Evolutionary conservation across 2,797 vertebrate species (phyloP).

Genomic region (Schizothorax lantsangensis): DNA sequence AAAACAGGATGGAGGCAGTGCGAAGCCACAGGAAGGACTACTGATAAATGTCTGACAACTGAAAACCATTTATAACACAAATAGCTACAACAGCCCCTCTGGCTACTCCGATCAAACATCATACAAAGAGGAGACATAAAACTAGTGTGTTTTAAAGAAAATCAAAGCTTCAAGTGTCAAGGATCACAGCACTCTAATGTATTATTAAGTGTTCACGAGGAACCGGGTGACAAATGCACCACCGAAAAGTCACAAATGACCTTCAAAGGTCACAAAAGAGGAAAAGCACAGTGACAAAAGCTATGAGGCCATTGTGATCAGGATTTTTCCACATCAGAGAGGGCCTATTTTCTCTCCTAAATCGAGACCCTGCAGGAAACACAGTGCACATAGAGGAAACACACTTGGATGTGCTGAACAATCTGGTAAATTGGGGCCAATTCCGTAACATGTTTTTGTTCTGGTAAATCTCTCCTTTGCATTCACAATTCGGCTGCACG

Average conservation of each 20-base stretch:
- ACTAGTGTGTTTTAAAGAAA: neutral
- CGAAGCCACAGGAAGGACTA: neutral
- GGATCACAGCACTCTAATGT: neutral
- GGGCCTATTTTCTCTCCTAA: neutral
- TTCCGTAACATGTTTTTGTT: slow-evolving; percentile 22
- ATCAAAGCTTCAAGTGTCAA: slow-evolving; percentile 16
- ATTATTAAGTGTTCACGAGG: neutral
- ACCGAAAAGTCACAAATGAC: slow-evolving; percentile 2
- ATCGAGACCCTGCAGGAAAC: slow-evolving; percentile 15
- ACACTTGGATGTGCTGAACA: slow-evolving; percentile 9
- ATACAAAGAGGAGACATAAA: slow-evolving; percentile 1
- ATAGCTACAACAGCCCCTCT: neutral
- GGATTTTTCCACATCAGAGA: slow-evolving; percentile 33
- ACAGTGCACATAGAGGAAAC: slow-evolving; percentile 16
- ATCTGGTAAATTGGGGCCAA: slow-evolving; percentile 21
- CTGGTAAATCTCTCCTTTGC: slow-evolving; percentile 31
- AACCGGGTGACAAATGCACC: neutral
- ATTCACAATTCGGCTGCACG: slow-evolving; percentile 14
- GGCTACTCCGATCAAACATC: neutral
- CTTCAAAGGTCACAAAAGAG: slow-evolving; percentile 33
- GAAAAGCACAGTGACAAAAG: slow-evolving; percentile 3
- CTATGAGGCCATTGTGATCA: slow-evolving; percentile 4
- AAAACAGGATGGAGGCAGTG: slow-evolving; percentile 2
- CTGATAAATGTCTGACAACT: slow-evolving; percentile 26
- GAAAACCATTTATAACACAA: slow-evolving; percentile 31